Conservation (phyloP, 2,888 invertebrate species). For the Muscina levida region DNA sequence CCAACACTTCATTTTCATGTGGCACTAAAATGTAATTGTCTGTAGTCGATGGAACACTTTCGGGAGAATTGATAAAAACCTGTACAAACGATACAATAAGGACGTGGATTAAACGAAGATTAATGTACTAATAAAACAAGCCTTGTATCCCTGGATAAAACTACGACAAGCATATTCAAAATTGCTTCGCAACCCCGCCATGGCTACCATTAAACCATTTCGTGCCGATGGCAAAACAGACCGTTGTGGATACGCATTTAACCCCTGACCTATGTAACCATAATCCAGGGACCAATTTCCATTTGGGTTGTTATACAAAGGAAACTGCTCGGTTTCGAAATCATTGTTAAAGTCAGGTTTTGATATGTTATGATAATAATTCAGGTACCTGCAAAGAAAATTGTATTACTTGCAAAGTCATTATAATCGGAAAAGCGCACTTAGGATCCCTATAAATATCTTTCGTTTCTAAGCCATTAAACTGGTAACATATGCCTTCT, state of each 20-base stretch:
- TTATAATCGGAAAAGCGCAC: slow-evolving; percentile 27
- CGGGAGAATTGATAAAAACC: slow-evolving; percentile 77
- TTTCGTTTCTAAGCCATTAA: slow-evolving; percentile 56
- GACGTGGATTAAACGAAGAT: too few species aligned
- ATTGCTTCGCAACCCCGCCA: slow-evolving; percentile 82
- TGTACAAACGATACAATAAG: neutral
- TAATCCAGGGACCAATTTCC: slow-evolving; percentile 82
- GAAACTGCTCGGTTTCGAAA: slow-evolving; percentile 40
- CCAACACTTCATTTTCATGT: slow-evolving; percentile 81
- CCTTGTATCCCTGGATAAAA: slow-evolving; percentile 85
- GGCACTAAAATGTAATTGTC: slow-evolving; percentile 61
- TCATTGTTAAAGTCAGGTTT: slow-evolving; percentile 57
- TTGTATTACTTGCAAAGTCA: too few species aligned
- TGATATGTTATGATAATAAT: slow-evolving; percentile 51
- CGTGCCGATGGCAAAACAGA: slow-evolving; percentile 83
- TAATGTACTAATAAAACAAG: too few species aligned
- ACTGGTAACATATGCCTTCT: slow-evolving; percentile 67
- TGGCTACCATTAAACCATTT: slow-evolving; percentile 82
- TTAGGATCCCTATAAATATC: slow-evolving; percentile 60
- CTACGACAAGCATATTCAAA: slow-evolving; percentile 84
- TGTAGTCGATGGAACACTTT: slow-evolving; percentile 71
- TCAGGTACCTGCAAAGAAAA: slow-evolving; percentile 47
- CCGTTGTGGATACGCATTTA: slow-evolving; percentile 84
- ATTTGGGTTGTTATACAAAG: neutral
- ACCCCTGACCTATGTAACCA: slow-evolving; percentile 81